Conservation (phyloP, 2,113 vertebrate species). For the Dendropsophus ebraccatus region DNA sequence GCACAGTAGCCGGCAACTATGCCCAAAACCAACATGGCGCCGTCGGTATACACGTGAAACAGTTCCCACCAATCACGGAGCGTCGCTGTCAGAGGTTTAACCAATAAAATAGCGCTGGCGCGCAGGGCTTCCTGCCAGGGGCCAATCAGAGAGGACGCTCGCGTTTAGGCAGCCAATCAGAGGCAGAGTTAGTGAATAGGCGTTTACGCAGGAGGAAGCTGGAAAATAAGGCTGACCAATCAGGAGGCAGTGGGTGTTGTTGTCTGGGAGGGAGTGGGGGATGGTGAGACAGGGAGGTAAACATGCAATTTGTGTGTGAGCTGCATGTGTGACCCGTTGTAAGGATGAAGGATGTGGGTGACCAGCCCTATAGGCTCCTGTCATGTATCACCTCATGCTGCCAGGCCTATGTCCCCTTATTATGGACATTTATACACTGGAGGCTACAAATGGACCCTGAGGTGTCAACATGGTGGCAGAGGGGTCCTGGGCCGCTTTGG, state of each 20-base stretch:
- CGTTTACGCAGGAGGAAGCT: background rate
- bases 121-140: background rate
- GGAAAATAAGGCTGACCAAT: background rate
- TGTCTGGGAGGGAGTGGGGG: slow-evolving; percentile 4
- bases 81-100: background rate
- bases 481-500: too few relatives aligned
- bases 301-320: slow-evolving; percentile 32
- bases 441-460: background rate
- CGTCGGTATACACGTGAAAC: background rate
- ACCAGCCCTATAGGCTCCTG: background rate
- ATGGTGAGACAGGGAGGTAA: slow-evolving; percentile 32
- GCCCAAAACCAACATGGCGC: background rate
- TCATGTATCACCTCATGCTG: background rate
- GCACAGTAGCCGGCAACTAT: background rate
- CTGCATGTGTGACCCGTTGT: slow-evolving; percentile 8
- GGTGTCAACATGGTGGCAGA: too few relatives aligned
- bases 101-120: background rate
- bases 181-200: background rate
- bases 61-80: background rate
- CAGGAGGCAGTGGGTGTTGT: slow-evolving; percentile 9
- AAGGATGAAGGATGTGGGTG: background rate
- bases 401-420: background rate
- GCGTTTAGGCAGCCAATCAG: background rate
- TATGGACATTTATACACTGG: background rate
- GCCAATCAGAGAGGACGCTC: background rate